Base-by-base conservation (phyloP, 2,888 invertebrate genomes). In the Lingula anatina region DNA sequence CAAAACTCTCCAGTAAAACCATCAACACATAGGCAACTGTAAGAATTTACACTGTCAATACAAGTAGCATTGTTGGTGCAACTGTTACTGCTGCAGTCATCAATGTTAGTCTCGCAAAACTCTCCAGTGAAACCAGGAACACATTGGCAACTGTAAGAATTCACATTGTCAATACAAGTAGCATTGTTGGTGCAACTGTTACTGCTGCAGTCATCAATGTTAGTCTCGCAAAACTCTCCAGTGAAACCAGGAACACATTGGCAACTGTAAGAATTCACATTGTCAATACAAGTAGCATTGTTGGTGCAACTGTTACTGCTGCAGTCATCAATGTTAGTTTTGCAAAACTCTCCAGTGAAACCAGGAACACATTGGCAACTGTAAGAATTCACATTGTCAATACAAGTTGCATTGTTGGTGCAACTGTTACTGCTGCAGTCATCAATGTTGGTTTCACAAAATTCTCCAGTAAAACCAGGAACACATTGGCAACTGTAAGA, bases 401-500 rank as follows among this genome's bases (percentile, higher is more conserved):
- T 18, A 35, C 61, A 60, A 9, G 40, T 44, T 23, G 54, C 49
- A 62, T 63, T 68, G 50, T 75, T 74, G 66, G 87, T 86, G 5
- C 85, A 81, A 7, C 68, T 70, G 37, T 62, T 70, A 4, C 57
- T 58, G 20, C 56, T 55, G 46, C 76, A 77, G 28, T 70, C 68
- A 54, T 76, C 66, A 44, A 67, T 60, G 53, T 73, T 66, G 5
- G 54, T 52, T 54, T 89, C 89, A 79, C 95, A 77, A 45, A 86
- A 86, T 39, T 79, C 71, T 12, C 93, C 93, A 43, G 85, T 83
- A 79, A 83, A 93, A 5, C 92, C 93, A 7, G 85, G 79, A 1
- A 85, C 84, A 66, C 95, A 95, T 26, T 82, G 82, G 79, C 94
- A 95, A 51, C 82, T 82, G 80, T 87, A 91, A n/a, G n/a, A n/a